These are phyloP conservation scores for Itoplectis maculator DNA, from an alignment of 2,888 invertebrate species.

Conservation along the genomic window DNA sequence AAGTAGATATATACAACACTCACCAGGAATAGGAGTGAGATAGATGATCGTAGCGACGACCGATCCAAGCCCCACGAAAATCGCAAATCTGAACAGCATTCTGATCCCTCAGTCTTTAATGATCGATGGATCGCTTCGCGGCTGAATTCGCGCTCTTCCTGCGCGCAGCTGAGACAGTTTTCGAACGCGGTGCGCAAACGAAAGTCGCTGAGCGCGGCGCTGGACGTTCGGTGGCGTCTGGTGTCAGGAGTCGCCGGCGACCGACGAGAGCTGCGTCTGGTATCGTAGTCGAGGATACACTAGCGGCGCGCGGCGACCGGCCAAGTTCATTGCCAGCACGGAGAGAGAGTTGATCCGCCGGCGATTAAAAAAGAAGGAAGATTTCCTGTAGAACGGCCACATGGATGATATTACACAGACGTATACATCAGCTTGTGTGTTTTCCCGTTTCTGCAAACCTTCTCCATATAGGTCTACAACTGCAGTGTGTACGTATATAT, in stretches of 20 bases:
- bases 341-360: slow-evolving; percentile 80
- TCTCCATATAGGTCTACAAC: not conserved
- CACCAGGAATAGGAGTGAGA: slow-evolving; percentile 90
- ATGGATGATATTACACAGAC: not conserved
- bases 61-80: slow-evolving; percentile 88
- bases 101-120: slow-evolving; percentile 63
- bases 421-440: not conserved
- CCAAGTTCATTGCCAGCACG: slow-evolving; percentile 84
- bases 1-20: slow-evolving; percentile 38
- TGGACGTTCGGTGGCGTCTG: not conserved
- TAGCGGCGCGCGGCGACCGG: slow-evolving; percentile 73
- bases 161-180: not conserved
- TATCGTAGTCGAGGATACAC: slow-evolving; percentile 81
- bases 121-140: slow-evolving; percentile 15
- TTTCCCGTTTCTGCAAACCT: not conserved
- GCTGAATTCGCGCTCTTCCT: slow-evolving; percentile 4
- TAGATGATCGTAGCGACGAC: slow-evolving; percentile 90
- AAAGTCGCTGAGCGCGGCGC: not conserved
- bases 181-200: not conserved
- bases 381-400: slow-evolving; percentile 45
- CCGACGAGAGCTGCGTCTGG: slow-evolving; percentile 73
- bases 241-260: not conserved
- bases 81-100: slow-evolving; percentile 88
- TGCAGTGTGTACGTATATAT: too few species aligned
- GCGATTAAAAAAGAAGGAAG: slow-evolving; percentile 74